Evolutionary conservation across 2,113 vertebrate species (phyloP).

Genomic region (Brachyhypopomus gauderio): DNA sequence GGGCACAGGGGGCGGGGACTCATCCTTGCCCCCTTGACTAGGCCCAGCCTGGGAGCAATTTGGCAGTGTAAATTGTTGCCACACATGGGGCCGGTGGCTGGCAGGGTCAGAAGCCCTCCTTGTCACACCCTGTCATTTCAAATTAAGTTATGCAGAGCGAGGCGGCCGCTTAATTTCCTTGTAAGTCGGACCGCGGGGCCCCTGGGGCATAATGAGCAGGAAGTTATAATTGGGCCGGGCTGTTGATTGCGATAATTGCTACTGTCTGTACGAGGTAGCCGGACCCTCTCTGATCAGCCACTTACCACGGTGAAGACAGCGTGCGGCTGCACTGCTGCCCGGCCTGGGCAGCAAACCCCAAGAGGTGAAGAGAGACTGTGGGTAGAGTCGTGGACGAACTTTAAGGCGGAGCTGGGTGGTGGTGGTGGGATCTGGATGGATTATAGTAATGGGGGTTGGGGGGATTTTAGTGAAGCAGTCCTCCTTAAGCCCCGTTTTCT

Average conservation of each 20-base stretch:
- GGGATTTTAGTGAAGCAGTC: not conserved
- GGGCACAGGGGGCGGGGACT: not conserved
- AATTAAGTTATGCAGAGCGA: conserved; percentile 98
- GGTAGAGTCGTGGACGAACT: conserved; percentile 47
- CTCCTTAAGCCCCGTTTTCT: conserved; percentile 40
- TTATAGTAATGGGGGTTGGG: conserved; percentile 15
- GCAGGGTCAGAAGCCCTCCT: conserved; percentile 84
- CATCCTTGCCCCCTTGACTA: conserved; percentile 50
- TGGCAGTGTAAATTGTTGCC: conserved; percentile 92
- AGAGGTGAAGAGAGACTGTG: conserved; percentile 20
- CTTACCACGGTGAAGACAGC: conserved; percentile 61
- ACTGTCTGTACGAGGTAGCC: conserved; percentile 84
- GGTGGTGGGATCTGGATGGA: conserved; percentile 34
- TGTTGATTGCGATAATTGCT: conserved; percentile 98
- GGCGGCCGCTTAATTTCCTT: conserved; percentile 81
- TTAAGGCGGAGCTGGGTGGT: conserved; percentile 17
- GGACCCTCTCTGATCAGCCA: conserved; percentile 55
- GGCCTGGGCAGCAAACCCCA: conserved; percentile 16
- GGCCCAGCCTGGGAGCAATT: conserved; percentile 86
- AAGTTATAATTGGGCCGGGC: conserved; percentile 97
- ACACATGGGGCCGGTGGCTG: conserved; percentile 83
- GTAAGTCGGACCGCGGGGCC: conserved; percentile 76
- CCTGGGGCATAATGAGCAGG: conserved; percentile 86
- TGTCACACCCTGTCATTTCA: conserved; percentile 97
- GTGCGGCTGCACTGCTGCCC: conserved; percentile 26